These are phyloP conservation scores for Microtus richardsoni DNA, from an alignment of 2,113 vertebrate species.

Conservation along the genomic window DNA sequence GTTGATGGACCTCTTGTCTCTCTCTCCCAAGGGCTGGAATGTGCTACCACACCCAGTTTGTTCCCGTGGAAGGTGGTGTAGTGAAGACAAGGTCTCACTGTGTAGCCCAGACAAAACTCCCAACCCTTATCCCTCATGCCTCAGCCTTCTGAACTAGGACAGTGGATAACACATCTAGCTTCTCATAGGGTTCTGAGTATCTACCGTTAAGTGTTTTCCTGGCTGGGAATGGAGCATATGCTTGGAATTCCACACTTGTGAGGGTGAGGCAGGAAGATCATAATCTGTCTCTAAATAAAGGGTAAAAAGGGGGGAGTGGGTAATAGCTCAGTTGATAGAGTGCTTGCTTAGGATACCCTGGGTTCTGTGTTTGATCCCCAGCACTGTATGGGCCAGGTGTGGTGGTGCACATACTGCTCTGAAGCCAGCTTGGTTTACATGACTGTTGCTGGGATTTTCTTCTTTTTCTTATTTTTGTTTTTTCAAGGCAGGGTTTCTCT, in stretches of 20 bases:
- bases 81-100: not conserved
- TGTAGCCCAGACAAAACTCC: not conserved
- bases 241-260: not conserved
- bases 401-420: not conserved
- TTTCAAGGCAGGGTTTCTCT: too few species aligned
- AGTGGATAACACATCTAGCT: not conserved
- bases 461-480: too few species aligned
- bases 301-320: too few species aligned
- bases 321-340: not conserved
- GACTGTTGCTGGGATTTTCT: not conserved
- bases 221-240: not conserved
- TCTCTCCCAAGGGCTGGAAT: not conserved
- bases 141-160: not conserved
- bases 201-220: not conserved
- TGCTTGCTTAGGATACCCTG: not conserved
- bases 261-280: not conserved
- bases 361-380: not conserved
- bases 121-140: too few species aligned
- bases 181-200: not conserved
- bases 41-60: not conserved
- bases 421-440: not conserved
- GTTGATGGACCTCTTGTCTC: not conserved
- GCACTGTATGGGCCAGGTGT: not conserved
- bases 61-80: not conserved
- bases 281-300: not conserved